Evolutionary conservation across 1,140 invertebrate genomes (phyloP), one percentile per base, ranked within the genome.

Genomic region (Drosophila rufa): DNA sequence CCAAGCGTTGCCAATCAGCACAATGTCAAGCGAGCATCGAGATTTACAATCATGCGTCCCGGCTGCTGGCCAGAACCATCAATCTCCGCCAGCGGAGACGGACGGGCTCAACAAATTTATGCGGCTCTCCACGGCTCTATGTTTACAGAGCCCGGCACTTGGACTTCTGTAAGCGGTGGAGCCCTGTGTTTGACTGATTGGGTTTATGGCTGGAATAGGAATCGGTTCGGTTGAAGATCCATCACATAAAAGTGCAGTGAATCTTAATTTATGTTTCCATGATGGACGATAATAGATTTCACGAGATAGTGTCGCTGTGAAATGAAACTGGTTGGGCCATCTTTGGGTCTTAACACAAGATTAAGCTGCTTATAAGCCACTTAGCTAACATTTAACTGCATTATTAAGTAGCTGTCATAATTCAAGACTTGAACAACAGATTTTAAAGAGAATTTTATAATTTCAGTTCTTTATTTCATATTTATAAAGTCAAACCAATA

Each of bases 11-110:
- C 70, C 75, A 86, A 82, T 83, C 83, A 83, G 76, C 84, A 78
- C 67, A 83, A 79, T 89, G 83, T 86, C 83, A 86, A 79, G 59
- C 83, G 51, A 40, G 17, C 67, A 67, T 65, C 67, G 62, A 89
- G 84, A 87, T 89, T 80, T 89, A 89, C 84, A 86, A 79, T 77
- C 70, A 47, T 67, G 50, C 40, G 75, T 68, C 82, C 17, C 75
- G 67, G 80, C 85, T 79, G 80, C 61, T 79, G 61, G 65, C 80
- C 55, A 75, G 74, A 80, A 75, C 51, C 84, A 87, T 87, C 84
- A 87, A 87, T 87, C 84, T 87, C 66, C 43, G 66, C 51, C 58
- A 33, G 53, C 58, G 57, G 50, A n/a, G 48, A n/a, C 38, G 12
- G 51, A 30, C 53, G 40, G 50, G 55, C 76, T 69, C 61, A 87